Percentiles rank a stretch among this genome's conserved stretches.
Conservation (phyloP, 1,140 invertebrate species). For the Diachasma alloeum region DNA sequence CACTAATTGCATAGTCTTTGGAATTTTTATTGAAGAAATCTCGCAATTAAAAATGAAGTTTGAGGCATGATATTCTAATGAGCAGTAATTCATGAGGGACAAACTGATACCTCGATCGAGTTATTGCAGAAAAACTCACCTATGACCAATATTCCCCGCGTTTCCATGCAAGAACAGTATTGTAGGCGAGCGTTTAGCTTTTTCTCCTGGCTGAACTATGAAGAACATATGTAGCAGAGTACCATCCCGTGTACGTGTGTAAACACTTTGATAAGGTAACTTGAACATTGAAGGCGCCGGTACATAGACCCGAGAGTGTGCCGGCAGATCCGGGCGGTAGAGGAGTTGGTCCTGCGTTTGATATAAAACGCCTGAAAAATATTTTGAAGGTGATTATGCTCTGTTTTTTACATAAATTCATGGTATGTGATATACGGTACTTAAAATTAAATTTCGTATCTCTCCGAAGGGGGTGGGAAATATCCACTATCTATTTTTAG, state of each 20-base stretch:
- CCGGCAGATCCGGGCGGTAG: slow-evolving; percentile 88
- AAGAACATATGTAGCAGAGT: slow-evolving; percentile 86
- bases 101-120: neutral
- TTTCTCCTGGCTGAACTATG: slow-evolving; percentile 79
- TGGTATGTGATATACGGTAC: too few relatives aligned
- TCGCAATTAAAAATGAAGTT: too few relatives aligned
- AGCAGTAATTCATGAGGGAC: too few relatives aligned
- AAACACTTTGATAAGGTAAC: slow-evolving; percentile 86
- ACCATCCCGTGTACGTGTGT: slow-evolving; percentile 80
- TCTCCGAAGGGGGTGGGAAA: too few relatives aligned
- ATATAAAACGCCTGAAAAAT: slow-evolving; percentile 78
- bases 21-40: too few relatives aligned
- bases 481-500: too few relatives aligned
- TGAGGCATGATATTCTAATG: too few relatives aligned
- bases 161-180: slow-evolving; percentile 94
- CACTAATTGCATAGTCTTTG: too few relatives aligned
- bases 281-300: slow-evolving; percentile 83
- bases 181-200: slow-evolving; percentile 74
- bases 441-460: too few relatives aligned
- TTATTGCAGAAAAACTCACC: slow-evolving; percentile 62
- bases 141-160: slow-evolving; percentile 95
- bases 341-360: slow-evolving; percentile 85
- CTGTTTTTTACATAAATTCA: neutral
- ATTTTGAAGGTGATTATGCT: neutral
- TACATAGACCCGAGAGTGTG: slow-evolving; percentile 86